Evolutionary conservation across 2,888 invertebrate genomes (phyloP), one percentile per base, ranked within the genome.

Genomic region (Rhynchonema sp.): DNA sequence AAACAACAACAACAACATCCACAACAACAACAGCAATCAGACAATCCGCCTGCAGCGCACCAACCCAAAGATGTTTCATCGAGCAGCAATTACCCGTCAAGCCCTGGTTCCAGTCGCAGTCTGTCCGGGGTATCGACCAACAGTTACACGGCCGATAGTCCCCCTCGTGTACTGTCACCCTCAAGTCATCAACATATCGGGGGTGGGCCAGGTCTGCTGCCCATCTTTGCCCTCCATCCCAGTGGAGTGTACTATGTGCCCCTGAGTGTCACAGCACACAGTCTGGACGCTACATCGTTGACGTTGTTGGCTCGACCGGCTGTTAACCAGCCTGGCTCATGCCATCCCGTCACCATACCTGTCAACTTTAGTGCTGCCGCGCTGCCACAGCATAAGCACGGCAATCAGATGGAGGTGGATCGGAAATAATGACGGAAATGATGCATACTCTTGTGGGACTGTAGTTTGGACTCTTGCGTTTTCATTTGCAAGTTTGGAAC

Each of bases 71-170:
- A n/a, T n/a, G n/a, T n/a, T n/a, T n/a, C n/a, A n/a, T n/a, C n/a
- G n/a, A n/a, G n/a, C n/a, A n/a, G n/a, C n/a, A 54, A 55, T 2
- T 59, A 59, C 26, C 59, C 59, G 26, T 59, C 59, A 6, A 55
- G 55, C 30, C 59, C 59, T 22, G 55, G 55, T 30, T 55, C 55
- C 55, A 30, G 46, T n/a, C n/a, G 25, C 1, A 30, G 30, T 2
- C 22, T 58, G 58, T 9, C 26, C 22, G 27, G 55, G 2, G 6
- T 26, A 3, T 20, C 27, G 27, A 28, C 55, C 3, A 28, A 56
- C 23, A 30, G 30, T 22, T n/a, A 9, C 30, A 38, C 38, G 38
- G 17, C 17, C 17, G 38, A 54, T 46, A 1, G 55, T 46, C 6
- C 59, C 55, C 3, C 58, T 52, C 30, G 55, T 25, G 22, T n/a